These are phyloP conservation scores for Thumatha senex DNA, from an alignment of 2,888 invertebrate genomes.

Conservation along the genomic window DNA sequence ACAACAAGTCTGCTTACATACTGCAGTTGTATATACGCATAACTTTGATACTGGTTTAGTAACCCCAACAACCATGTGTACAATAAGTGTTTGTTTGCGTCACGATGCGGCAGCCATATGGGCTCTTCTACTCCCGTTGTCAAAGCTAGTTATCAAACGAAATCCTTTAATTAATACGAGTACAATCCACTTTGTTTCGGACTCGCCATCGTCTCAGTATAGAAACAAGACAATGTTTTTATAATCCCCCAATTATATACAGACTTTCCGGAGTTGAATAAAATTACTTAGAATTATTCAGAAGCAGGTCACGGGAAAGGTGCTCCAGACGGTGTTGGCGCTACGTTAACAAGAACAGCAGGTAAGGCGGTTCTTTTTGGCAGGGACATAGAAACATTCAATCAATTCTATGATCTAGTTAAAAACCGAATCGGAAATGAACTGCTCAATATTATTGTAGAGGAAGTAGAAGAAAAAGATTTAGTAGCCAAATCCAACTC, in stretches of 20 bases:
- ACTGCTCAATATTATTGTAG: too few species aligned
- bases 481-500: too few species aligned
- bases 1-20: not conserved
- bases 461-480: too few species aligned
- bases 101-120: too few species aligned
- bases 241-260: constrained; percentile 12
- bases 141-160: not conserved
- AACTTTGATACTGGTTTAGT: too few species aligned
- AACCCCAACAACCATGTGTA: too few species aligned
- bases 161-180: not conserved
- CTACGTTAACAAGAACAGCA: constrained; percentile 8
- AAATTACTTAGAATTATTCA: constrained; percentile 12
- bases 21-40: too few species aligned
- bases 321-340: constrained; percentile 1
- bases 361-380: constrained; percentile 5
- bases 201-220: not conserved
- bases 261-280: constrained; percentile 10
- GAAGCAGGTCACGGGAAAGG: constrained; percentile 11
- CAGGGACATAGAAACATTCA: not conserved
- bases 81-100: too few species aligned
- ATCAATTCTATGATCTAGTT: too few species aligned
- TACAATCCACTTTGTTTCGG: not conserved
- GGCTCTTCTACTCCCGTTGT: not conserved
- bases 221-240: not conserved
- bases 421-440: too few species aligned